phyloP scores from a whole-genome alignment of 1,140 invertebrate genomes.

The Muscidifurax raptorellus region DNA sequence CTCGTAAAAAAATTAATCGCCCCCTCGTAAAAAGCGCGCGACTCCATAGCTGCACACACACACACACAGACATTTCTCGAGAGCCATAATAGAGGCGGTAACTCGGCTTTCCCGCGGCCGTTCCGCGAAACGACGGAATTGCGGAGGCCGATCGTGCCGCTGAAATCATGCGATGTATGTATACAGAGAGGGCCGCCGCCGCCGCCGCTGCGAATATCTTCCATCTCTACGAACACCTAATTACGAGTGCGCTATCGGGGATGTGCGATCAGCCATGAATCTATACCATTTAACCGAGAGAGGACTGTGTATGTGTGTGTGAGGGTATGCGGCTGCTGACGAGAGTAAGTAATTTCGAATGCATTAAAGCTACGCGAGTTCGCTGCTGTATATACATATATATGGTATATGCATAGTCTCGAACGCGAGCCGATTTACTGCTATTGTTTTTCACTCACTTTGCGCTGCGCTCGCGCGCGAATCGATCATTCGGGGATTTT shows the following conservation, averaged over 20 bases:
- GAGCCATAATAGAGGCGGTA: not conserved
- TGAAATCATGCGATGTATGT: constrained; percentile 3
- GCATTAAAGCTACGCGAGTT: constrained; percentile 21
- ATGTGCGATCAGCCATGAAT: constrained; percentile 50
- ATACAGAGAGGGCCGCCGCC: not conserved
- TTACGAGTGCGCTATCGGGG: constrained; percentile 48
- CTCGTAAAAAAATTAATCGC: constrained; percentile 47
- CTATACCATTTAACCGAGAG: constrained; percentile 35
- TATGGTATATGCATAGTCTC: too few species aligned
- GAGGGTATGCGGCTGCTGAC: not conserved
- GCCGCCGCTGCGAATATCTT: constrained; percentile 26
- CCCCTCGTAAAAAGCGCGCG: constrained; percentile 25
- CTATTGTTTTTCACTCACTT: constrained; percentile 48
- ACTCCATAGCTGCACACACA: not conserved
- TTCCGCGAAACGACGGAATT: constrained; percentile 32
- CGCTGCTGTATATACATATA: too few species aligned
- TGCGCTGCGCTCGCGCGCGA: not conserved
- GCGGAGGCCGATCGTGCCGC: constrained; percentile 7
- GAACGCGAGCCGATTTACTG: constrained; percentile 20
- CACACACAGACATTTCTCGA: not conserved
- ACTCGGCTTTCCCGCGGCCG: constrained; percentile 23
- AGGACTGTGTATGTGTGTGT: not conserved
- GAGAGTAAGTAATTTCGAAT: constrained; percentile 49
- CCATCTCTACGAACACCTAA: constrained; percentile 48
- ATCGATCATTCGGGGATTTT: constrained; percentile 3